Conservation (phyloP, 2,797 vertebrate genomes). For the Onychomys leucogaster region DNA sequence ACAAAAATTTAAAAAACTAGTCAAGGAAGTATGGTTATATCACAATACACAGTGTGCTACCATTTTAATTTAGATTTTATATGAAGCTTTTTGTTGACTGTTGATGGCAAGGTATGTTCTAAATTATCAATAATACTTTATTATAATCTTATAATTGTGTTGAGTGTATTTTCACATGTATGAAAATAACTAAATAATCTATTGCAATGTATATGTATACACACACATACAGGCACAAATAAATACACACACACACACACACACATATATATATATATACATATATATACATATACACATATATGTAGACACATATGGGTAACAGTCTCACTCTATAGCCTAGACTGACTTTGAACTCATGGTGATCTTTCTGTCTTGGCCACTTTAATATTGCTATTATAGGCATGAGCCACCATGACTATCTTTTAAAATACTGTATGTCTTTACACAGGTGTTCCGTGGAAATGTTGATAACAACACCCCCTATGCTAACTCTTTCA, state of each 20-base stretch:
- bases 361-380: neutral
- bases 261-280: neutral
- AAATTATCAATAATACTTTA: conserved; percentile 32
- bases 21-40: neutral
- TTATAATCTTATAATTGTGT: neutral
- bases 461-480: conserved; percentile 99
- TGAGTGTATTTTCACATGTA: neutral
- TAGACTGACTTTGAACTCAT: neutral
- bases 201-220: neutral
- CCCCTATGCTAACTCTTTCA: conserved; percentile 98
- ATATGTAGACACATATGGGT: neutral
- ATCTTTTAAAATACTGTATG: neutral
- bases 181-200: conserved; percentile 36
- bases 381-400: neutral
- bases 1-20: neutral
- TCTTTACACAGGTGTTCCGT: conserved; percentile 92
- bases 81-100: neutral
- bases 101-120: neutral
- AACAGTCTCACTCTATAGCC: neutral
- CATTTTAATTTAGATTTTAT: conserved; percentile 34
- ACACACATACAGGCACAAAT: too few species aligned
- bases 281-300: neutral
- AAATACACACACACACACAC: neutral
- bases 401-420: neutral
- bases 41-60: neutral